Base-by-base conservation (phyloP, 2,113 vertebrate species). In the Pseudorasbora parva region DNA sequence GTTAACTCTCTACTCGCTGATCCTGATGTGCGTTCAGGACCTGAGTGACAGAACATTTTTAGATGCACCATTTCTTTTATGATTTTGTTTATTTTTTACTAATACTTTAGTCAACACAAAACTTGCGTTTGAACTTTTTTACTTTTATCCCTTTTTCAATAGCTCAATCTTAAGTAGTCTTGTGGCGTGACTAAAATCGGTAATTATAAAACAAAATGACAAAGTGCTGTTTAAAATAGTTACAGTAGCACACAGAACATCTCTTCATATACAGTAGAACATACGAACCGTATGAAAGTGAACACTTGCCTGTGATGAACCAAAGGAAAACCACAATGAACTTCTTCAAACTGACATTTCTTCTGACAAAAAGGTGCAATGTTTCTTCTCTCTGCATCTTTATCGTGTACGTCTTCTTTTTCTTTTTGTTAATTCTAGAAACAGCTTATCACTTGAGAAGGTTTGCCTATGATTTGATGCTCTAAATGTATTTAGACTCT, bases 281-380 rank as follows among this genome's bases (percentile, higher is more conserved):
- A 11, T 10, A 37, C 17, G 37, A 33, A 66, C 15, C 10, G 9
- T 6, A 12, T 69, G 37, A 69, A 68, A 68, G 15, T 21, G 1
- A 41, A 43, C 41, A 64, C 78, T 80, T 80, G 27, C 78, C 78
- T 66, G 41, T 43, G 17, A 49, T 30, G 57, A 80, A 15, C 75
- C 56, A 60, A 21, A 72, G 19, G 14, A 73, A 27, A 43, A 59
- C 1, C 33, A 59, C n/a, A 17, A 76, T 10, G 25, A 57, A 23
- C 51, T 71, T 45, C 62, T 41, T 71, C 10, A 81, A 71, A 54
- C 10, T 59, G 51, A 57, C 11, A 8, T 12, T 57, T 51, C 51
- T 4, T 8, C 8, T 41, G 33, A 15, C 7, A 23, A 77, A 59
- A 23, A 0, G 11, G 23, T 57, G 19, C 9, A 4, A 43, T 43